phyloP scores from a whole-genome alignment of 1,140 invertebrate genomes.

The Homalodisca vitripennis region DNA sequence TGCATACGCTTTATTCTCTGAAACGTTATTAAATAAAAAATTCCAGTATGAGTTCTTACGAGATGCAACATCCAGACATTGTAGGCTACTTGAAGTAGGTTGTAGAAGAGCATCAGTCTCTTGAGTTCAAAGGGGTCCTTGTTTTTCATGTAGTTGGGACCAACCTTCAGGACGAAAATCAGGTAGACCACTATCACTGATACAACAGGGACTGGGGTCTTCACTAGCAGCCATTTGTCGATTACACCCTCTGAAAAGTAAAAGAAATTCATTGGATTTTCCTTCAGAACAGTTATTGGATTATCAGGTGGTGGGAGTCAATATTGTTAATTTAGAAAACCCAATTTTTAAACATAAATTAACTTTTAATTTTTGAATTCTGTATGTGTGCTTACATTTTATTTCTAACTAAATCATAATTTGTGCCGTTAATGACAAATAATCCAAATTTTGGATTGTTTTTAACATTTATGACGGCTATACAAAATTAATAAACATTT shows the following conservation, averaged over 20 bases:
- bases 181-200: slow-evolving; percentile 60
- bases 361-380: background rate
- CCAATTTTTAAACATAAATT: background rate
- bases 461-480: no score
- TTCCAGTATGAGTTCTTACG: no score
- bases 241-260: slow-evolving; percentile 53
- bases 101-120: slow-evolving; percentile 63
- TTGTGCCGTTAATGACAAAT: no score
- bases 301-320: background rate
- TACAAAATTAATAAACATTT: no score
- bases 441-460: no score
- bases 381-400: background rate
- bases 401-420: no score
- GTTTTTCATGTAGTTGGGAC: slow-evolving; percentile 70
- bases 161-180: slow-evolving; percentile 62
- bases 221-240: slow-evolving; percentile 69
- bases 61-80: slow-evolving; percentile 59
- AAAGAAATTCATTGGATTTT: background rate
- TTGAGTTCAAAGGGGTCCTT: slow-evolving; percentile 63
- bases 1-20: no score
- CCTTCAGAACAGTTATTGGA: background rate
- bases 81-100: slow-evolving; percentile 65
- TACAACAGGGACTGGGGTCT: slow-evolving; percentile 62
- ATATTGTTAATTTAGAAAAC: background rate
- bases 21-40: no score